Percentiles rank a stretch among this genome's conserved stretches.
These are phyloP conservation scores for Marcusenius ussheri DNA, from an alignment of 2,113 vertebrate genomes.

Conservation along the genomic window DNA sequence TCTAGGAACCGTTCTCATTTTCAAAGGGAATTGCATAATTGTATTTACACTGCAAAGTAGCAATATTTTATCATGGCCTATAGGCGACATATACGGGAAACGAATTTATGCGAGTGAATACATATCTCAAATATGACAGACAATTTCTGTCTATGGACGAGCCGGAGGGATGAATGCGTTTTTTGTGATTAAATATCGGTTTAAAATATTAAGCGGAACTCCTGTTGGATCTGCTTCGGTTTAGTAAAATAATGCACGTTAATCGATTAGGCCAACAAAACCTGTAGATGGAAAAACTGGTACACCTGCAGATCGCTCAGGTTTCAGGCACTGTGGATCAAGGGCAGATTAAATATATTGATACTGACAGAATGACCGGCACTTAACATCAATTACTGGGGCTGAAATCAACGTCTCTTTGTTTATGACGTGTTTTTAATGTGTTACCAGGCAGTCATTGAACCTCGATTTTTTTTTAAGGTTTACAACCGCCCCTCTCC, in stretches of 20 bases:
- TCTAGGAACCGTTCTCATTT: not conserved
- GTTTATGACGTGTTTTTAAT: conserved; percentile 5
- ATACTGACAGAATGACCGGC: not conserved
- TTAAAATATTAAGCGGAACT: not conserved
- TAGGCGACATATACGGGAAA: not conserved
- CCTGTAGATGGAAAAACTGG: not conserved
- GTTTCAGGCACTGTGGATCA: not conserved
- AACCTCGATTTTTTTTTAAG: conserved; percentile 16
- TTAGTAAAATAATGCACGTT: not conserved
- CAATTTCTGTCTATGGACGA: not conserved
- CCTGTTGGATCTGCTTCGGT: not conserved
- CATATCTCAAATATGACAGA: not conserved
- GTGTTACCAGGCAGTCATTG: not conserved
- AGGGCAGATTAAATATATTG: not conserved
- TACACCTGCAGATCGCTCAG: not conserved
- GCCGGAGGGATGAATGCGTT: not conserved
- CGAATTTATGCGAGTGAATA: not conserved
- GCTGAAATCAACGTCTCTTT: not conserved
- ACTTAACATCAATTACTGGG: not conserved
- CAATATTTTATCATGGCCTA: not conserved
- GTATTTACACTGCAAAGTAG: not conserved
- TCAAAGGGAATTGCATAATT: not conserved
- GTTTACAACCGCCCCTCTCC: conserved; percentile 12
- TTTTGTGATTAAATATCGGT: not conserved
- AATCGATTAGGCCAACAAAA: not conserved